Evolutionary conservation across 2,113 vertebrate genomes (phyloP).

Genomic region (Tenrec ecaudatus): DNA sequence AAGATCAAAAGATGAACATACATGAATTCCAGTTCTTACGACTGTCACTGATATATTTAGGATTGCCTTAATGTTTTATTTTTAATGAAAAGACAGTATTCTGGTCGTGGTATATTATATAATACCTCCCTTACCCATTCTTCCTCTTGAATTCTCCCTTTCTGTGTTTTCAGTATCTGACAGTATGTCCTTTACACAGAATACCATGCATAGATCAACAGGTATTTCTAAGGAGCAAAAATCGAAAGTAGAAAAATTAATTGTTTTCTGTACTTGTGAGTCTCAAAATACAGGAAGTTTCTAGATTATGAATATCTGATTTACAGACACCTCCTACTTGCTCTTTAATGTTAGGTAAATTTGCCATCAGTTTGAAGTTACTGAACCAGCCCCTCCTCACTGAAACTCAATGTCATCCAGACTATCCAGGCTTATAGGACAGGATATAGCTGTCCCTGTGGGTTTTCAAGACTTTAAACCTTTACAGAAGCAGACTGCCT

Average conservation of each 20-base stretch:
- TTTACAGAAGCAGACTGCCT: too few relatives aligned
- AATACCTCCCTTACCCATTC: neutral
- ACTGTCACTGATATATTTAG: neutral
- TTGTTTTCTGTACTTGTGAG: slow-evolving; percentile 34
- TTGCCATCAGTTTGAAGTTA: too few relatives aligned
- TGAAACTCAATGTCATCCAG: too few relatives aligned
- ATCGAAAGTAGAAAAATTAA: slow-evolving; percentile 10
- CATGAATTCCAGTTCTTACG: neutral
- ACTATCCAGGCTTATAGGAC: too few relatives aligned
- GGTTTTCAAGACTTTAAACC: too few relatives aligned
- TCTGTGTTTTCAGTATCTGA: neutral
- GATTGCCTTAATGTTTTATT: slow-evolving; percentile 38
- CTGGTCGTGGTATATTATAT: neutral
- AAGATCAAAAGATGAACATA: slow-evolving; percentile 19
- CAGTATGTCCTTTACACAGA: neutral
- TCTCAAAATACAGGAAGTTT: slow-evolving; percentile 18
- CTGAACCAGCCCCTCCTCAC: too few relatives aligned
- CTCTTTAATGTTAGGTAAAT: too few relatives aligned
- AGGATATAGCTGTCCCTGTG: too few relatives aligned
- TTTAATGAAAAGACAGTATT: slow-evolving; percentile 38
- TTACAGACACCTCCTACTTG: too few relatives aligned
- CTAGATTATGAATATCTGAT: too few relatives aligned
- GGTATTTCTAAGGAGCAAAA: slow-evolving; percentile 50
- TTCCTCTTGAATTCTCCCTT: neutral
- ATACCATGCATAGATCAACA: neutral